Conservation (phyloP, 2,888 invertebrate genomes). For the Lasioglossum marginatum region DNA sequence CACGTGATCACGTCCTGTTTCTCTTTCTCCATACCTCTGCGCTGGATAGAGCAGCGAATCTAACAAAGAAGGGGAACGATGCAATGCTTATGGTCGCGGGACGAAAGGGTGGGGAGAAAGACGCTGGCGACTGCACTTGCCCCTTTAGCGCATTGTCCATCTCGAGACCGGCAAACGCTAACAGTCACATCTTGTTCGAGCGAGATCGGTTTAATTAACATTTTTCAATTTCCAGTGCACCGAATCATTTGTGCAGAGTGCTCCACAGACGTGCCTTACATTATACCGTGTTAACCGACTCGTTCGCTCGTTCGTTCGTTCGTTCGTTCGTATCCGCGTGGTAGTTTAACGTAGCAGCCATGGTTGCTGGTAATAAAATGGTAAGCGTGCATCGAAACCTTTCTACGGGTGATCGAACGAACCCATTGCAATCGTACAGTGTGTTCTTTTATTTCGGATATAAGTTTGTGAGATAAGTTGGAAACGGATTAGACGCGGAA, state of each 20-base stretch:
- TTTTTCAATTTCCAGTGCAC: constrained; percentile 17
- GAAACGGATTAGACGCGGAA: constrained; percentile 27
- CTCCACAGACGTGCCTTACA: constrained; percentile 2
- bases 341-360: constrained; percentile 64
- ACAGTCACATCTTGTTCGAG: constrained; percentile 39
- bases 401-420: background rate
- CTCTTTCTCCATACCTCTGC: constrained; percentile 49
- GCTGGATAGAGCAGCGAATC: background rate
- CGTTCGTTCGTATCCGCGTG: constrained; percentile 38
- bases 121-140: constrained; percentile 79
- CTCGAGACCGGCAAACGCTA: constrained; percentile 63
- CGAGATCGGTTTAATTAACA: constrained; percentile 4
- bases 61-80: constrained; percentile 46
- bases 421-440: constrained; percentile 16
- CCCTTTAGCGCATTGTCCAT: constrained; percentile 78
- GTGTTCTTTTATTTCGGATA: background rate
- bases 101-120: constrained; percentile 45
- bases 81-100: constrained; percentile 31
- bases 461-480: background rate
- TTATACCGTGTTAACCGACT: constrained; percentile 16
- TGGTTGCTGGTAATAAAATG: constrained; percentile 82
- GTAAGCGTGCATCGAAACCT: constrained; percentile 70
- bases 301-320: constrained; percentile 3
- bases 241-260: background rate
- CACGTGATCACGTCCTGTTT: constrained; percentile 73